Evolutionary conservation across 2,797 vertebrate species (phyloP), one percentile per base, ranked within the genome.

Genomic region (Ctenopoma multispine): DNA sequence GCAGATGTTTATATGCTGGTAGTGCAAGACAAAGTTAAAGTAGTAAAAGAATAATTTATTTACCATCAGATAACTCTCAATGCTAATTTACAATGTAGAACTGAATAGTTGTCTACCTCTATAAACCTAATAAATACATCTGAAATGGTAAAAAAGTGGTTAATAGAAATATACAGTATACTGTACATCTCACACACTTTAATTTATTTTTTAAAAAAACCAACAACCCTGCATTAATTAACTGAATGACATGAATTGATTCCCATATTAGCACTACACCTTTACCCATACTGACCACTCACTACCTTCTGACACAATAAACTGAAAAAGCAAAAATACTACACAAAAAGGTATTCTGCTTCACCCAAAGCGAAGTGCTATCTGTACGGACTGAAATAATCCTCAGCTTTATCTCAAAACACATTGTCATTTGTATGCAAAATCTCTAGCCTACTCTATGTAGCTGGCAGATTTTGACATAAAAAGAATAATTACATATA

Each of bases 71-170:
- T 21, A 57, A 50, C 6, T 38, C 7, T 57, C 5, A 1, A 44
- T 38, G 41, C 62, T 61, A 72, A 61, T 21, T 31, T n/a, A 69
- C 59, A 77, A 48, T 76, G 81, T 92, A 91, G 90, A 57, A 48
- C 84, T 15, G 93, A 86, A 87, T 85, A 72, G 82, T 56, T 92
- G 90, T 92, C 92, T 93, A 95, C 84, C 6, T 91, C 94, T 95
- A 96, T 54, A 86, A 92, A 94, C 92, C 94, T 90, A 72, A 72
- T 83, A 89, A 90, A 91, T 95, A 95, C 86, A 90, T 62, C 23
- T 60, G 36, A 51, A 92, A 87, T 85, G 90, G 51, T 60, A 36
- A 80, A 70, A 75, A 36, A 36, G 23, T 86, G 70, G 86, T 86
- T 79, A 85, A 85, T 79, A 92, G 63, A 91, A 84, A 85, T 69